A percentile compares a stretch with the other conserved stretches of the same genome.
Evolutionary conservation across 2,888 invertebrate species (phyloP).

Genomic region (Mesorhabditis sp.): DNA sequence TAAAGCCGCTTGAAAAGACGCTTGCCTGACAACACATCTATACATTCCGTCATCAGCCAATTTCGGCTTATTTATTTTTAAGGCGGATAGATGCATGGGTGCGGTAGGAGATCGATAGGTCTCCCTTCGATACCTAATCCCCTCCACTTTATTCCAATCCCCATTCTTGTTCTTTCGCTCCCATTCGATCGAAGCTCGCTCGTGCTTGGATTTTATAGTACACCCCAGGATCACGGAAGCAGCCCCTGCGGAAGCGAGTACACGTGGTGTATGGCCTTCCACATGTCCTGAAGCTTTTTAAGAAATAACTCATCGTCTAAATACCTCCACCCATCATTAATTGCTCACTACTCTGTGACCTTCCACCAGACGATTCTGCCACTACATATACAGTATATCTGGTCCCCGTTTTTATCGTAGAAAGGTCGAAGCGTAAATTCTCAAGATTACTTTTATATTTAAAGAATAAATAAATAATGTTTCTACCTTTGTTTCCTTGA

Average conservation of each 20-base stretch:
- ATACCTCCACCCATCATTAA: background rate
- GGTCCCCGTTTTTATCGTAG: background rate
- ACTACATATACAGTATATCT: background rate
- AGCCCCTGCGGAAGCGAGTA: background rate
- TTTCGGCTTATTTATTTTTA: background rate
- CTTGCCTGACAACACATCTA: background rate
- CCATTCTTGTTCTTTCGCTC: background rate
- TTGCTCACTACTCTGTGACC: conserved; percentile 4
- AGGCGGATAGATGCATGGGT: background rate
- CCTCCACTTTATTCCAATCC: background rate
- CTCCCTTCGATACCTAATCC: background rate
- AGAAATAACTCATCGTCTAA: no score
- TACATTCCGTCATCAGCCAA: background rate
- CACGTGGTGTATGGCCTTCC: background rate
- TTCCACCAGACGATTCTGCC: background rate
- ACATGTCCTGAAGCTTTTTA: background rate
- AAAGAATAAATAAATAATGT: no score
- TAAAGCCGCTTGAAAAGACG: no score
- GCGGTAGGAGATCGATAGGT: background rate
- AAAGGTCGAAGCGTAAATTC: background rate
- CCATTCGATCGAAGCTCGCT: background rate
- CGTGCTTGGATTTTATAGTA: background rate
- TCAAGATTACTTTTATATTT: no score
- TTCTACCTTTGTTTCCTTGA: background rate
- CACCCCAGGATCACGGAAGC: background rate